These are phyloP conservation scores for Anableps anableps DNA, from an alignment of 2,797 vertebrate species.

Conservation along the genomic window DNA sequence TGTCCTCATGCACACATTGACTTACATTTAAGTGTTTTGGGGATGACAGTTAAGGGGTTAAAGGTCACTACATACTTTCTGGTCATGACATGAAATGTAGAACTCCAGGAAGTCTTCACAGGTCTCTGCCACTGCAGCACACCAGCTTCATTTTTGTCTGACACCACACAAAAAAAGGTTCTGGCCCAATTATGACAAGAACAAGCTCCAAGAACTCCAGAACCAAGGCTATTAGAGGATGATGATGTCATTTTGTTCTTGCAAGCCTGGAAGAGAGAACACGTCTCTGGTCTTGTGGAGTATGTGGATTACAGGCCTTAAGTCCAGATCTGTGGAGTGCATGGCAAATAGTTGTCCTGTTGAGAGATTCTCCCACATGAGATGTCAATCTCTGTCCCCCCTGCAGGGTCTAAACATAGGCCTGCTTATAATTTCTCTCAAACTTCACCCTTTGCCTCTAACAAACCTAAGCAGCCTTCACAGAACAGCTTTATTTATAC, in stretches of 20 bases:
- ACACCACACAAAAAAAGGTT: not conserved
- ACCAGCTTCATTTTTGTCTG: not conserved
- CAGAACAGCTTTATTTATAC: not conserved
- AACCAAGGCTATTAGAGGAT: not conserved
- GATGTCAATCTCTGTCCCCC: not conserved
- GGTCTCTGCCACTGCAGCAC: not conserved
- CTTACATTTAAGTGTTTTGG: no score
- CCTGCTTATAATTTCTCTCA: not conserved
- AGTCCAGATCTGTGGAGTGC: not conserved
- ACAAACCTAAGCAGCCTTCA: not conserved
- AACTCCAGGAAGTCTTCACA: not conserved
- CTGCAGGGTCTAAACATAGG: not conserved
- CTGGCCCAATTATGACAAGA: not conserved
- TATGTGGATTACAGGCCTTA: not conserved
- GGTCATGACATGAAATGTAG: not conserved
- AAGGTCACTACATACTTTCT: not conserved
- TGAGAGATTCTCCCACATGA: not conserved
- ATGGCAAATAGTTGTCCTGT: not conserved
- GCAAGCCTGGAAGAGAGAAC: not conserved
- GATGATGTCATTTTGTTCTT: not conserved
- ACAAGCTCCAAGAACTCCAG: not conserved
- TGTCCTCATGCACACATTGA: no score
- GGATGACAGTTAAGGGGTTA: no score
- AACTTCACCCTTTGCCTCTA: not conserved
- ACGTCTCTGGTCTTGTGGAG: not conserved